Conservation (phyloP, 2,113 vertebrate species). For the Salvelinus fontinalis region DNA sequence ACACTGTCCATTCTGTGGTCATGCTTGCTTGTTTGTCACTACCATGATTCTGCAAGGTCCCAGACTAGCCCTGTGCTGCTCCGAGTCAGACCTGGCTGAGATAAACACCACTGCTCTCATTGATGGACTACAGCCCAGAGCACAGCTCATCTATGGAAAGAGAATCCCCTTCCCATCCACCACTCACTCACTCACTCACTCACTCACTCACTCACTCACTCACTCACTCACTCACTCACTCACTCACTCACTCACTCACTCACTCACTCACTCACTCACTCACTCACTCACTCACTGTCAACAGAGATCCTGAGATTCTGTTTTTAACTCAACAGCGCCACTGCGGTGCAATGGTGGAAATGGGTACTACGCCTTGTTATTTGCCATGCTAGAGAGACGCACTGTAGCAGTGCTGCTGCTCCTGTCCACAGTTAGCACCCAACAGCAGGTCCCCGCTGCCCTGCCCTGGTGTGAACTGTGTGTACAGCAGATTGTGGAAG, state of each 20-base stretch:
- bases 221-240: neutral
- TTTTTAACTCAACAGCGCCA: conserved; percentile 56
- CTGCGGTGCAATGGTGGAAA: conserved; percentile 43
- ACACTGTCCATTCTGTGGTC: no score
- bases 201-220: no score
- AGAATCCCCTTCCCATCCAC: conserved; percentile 45
- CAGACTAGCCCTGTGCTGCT: no score
- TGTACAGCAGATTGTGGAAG: no score
- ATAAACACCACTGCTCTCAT: no score
- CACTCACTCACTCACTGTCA: conserved; percentile 40
- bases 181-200: neutral
- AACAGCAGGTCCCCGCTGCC: no score
- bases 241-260: no score
- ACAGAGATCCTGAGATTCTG: conserved; percentile 31
- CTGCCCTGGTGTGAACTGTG: no score
- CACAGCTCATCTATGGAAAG: conserved; percentile 26
- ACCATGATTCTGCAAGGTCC: no score
- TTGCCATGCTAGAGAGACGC: conserved; percentile 25
- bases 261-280: neutral
- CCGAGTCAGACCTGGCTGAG: no score
- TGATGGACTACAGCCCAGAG: neutral
- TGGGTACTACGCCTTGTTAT: conserved; percentile 51
- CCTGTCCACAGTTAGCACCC: conserved; percentile 34
- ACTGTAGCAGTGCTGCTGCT: conserved; percentile 9
- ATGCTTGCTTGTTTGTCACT: no score